Base-by-base conservation (phyloP, 2,888 invertebrate species). In the Pristionchus fissidentatus region DNA sequence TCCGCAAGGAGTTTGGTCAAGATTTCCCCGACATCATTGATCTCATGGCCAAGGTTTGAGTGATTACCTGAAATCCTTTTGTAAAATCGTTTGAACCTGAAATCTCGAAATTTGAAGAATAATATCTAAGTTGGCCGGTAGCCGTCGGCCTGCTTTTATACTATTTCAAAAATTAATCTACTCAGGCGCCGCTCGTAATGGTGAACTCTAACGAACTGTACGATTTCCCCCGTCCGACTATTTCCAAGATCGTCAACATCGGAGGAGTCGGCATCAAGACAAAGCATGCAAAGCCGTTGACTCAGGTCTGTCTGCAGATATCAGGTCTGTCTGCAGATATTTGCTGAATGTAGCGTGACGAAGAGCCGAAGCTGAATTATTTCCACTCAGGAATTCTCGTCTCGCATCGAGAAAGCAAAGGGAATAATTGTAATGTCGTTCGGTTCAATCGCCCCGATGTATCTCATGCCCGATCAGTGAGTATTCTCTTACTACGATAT, bases 61-160 rank as follows among this genome's bases (percentile, higher is more conserved):
- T 19, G 52, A 49, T 49, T 49, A 49, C 19, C 52, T 49, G 19
- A 15, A 49, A 49, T n/a, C n/a, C n/a, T n/a, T n/a, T n/a, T n/a
- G 88, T 13, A 85, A 87, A 46, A 80, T 85, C 46, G n/a, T 77
- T 88, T 46, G 88, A 86, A 66, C 85, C 87, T 0, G 83, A 86
- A 35, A 90, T 90, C 86, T 89, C 90, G 26, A 84, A 87, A 62
- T 85, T 90, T n/a, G n/a, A n/a, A n/a, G n/a, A n/a, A n/a, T n/a
- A n/a, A n/a, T n/a, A n/a, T n/a, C n/a, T n/a, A n/a, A 0, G 46
- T 82, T n/a, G 88, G 88, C 19, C 49, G 90, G 13, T 73, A 7
- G 43, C 8, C 13, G 26, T 13, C 13, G 73, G 73, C 32, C 7
- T 19, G 13, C 22, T 41, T 10, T 73, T 73, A 19, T 73, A 43